These are phyloP conservation scores for Solenopsis invicta DNA, from an alignment of 1,140 invertebrate species.

Conservation along the genomic window DNA sequence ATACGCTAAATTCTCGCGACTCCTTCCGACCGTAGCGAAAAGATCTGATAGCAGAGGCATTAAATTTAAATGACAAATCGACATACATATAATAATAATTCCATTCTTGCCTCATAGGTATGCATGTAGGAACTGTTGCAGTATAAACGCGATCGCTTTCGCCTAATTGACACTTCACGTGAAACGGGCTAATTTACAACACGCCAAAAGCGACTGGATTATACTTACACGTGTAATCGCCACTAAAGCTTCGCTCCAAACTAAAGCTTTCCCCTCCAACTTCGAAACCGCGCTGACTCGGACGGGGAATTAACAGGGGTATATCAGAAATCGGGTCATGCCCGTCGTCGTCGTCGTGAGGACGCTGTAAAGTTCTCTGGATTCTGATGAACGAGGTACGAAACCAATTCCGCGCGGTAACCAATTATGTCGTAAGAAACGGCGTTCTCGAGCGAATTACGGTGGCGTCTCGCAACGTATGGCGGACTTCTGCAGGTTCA, in stretches of 20 bases:
- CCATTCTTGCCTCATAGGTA: background rate
- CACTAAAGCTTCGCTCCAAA: constrained; percentile 21
- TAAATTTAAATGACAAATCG: constrained; percentile 12
- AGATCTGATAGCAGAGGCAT: background rate
- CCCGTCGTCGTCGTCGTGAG: constrained; percentile 39
- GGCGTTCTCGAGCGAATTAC: constrained; percentile 64
- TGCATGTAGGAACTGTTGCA: background rate
- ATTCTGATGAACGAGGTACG: constrained; percentile 40
- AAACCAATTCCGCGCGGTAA: constrained; percentile 67
- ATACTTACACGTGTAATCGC: constrained; percentile 53
- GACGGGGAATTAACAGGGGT: constrained; percentile 56
- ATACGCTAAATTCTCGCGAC: constrained; percentile 52
- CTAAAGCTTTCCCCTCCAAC: background rate
- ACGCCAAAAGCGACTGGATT: constrained; percentile 4
- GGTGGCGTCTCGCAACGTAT: constrained; percentile 42
- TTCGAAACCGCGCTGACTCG: constrained; percentile 14
- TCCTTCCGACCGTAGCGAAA: background rate
- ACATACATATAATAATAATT: background rate
- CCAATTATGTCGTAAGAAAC: constrained; percentile 79
- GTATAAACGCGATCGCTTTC: background rate
- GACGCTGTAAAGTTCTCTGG: constrained; percentile 51
- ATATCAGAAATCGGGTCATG: constrained; percentile 69
- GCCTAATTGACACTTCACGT: constrained; percentile 15
- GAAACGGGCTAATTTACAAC: constrained; percentile 2
- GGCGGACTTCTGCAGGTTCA: constrained; percentile 31